phyloP scores from a whole-genome alignment of 2,797 vertebrate species.

The Scleropages formosus region DNA sequence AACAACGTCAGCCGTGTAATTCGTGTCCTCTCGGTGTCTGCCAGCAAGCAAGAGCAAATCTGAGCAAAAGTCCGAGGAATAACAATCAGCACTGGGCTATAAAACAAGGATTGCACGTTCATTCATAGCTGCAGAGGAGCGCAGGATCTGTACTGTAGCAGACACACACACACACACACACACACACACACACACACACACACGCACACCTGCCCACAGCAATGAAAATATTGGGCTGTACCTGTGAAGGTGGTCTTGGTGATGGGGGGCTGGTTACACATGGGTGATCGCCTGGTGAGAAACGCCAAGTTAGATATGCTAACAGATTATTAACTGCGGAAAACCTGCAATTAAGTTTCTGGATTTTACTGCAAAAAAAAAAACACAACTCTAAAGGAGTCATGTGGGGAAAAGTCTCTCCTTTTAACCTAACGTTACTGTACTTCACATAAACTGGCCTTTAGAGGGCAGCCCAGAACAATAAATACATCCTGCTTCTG shows the following conservation, averaged over 20 bases:
- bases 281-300: constrained; percentile 85
- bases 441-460: constrained; percentile 48
- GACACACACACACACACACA: neutral
- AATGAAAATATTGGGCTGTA: constrained; percentile 53
- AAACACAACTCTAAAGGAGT: neutral
- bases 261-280: constrained; percentile 96
- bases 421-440: constrained; percentile 52
- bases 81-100: no score
- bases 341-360: neutral
- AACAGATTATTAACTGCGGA: neutral
- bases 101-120: no score
- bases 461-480: constrained; percentile 47
- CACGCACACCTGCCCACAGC: neutral
- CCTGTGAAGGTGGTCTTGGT: constrained; percentile 97
- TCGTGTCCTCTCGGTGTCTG: no score
- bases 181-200: neutral
- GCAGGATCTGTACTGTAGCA: neutral
- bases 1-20: no score
- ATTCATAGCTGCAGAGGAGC: no score
- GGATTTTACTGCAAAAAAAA: neutral
- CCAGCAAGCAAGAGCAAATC: no score
- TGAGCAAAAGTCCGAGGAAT: no score
- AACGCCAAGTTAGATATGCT: constrained; percentile 34
- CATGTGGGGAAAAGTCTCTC: neutral
- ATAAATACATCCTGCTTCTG: neutral